Conservation (phyloP, 2,113 vertebrate species). For the Prionailurus bengalensis region DNA sequence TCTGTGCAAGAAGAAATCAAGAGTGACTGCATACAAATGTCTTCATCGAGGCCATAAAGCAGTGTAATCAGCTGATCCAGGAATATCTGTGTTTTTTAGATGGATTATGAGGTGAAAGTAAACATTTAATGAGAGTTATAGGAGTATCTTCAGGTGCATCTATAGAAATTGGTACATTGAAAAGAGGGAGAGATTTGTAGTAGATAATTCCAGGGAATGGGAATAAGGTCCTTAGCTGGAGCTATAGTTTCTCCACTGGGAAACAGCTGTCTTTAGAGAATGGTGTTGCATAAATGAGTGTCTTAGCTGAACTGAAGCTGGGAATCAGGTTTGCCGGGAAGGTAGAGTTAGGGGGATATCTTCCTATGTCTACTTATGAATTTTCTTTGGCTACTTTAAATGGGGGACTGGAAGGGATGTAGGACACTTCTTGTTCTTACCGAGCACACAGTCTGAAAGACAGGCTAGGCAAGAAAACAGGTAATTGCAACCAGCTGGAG, state of each 20-base stretch:
- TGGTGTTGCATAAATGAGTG: not conserved
- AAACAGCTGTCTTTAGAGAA: not conserved
- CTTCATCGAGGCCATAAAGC: not conserved
- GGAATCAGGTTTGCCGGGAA: not conserved
- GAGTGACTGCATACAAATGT: not conserved
- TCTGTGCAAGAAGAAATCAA: not conserved
- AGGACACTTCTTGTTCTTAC: not conserved
- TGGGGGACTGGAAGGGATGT: not conserved
- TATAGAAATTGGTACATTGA: not conserved
- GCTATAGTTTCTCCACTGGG: not conserved
- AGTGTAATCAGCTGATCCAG: not conserved
- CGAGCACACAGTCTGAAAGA: not conserved
- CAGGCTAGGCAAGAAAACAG: not conserved
- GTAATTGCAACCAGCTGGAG: not conserved
- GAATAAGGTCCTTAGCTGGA: not conserved
- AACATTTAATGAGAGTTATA: conserved; percentile 8
- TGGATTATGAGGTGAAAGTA: not conserved
- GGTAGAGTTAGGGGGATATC: not conserved
- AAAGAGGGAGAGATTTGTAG: not conserved
- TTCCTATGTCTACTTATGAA: not conserved
- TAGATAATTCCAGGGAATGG: not conserved
- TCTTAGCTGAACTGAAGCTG: not conserved
- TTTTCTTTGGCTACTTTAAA: not conserved
- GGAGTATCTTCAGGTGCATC: not conserved
- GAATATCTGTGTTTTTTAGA: conserved; percentile 10